A percentile compares a stretch with the other conserved stretches of the same genome.
phyloP scores from a whole-genome alignment of 2,888 invertebrate species.

The Cyaniris semiargus region DNA sequence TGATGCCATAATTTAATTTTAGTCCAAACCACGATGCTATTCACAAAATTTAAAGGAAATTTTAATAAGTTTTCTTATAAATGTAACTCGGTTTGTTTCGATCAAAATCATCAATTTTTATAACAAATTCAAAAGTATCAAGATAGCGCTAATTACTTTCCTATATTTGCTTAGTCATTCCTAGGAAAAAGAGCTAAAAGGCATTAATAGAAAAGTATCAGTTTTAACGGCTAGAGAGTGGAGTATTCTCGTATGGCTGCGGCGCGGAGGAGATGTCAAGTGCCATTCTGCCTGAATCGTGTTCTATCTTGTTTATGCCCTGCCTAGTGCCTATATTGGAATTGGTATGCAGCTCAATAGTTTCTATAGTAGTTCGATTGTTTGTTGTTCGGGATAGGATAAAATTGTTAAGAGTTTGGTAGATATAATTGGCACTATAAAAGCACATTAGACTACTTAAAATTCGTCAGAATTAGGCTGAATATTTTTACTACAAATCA shows the following conservation, averaged over 20 bases:
- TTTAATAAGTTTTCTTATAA: no score
- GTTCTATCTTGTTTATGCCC: constrained; percentile 66
- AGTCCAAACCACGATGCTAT: neutral
- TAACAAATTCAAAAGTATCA: neutral
- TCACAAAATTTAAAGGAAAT: no score
- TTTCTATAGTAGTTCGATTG: neutral
- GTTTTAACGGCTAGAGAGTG: constrained; percentile 32
- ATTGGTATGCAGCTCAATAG: constrained; percentile 41
- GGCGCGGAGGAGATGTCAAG: constrained; percentile 60
- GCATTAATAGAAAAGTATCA: constrained; percentile 31
- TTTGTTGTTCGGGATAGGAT: neutral
- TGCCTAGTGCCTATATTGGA: constrained; percentile 51
- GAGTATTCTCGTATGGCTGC: constrained; percentile 53
- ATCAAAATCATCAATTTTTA: neutral
- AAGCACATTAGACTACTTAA: neutral
- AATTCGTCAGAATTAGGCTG: neutral
- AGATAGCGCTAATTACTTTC: neutral
- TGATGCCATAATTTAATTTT: neutral
- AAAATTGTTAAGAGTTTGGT: neutral
- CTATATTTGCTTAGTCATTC: neutral
- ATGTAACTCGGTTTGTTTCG: no score
- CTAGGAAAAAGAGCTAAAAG: neutral
- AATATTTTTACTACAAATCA: neutral
- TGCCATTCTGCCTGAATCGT: constrained; percentile 60
- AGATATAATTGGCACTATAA: neutral